Evolutionary conservation across 2,797 vertebrate genomes (phyloP), one percentile per base, ranked within the genome.

Genomic region (Lepus townsendii): DNA sequence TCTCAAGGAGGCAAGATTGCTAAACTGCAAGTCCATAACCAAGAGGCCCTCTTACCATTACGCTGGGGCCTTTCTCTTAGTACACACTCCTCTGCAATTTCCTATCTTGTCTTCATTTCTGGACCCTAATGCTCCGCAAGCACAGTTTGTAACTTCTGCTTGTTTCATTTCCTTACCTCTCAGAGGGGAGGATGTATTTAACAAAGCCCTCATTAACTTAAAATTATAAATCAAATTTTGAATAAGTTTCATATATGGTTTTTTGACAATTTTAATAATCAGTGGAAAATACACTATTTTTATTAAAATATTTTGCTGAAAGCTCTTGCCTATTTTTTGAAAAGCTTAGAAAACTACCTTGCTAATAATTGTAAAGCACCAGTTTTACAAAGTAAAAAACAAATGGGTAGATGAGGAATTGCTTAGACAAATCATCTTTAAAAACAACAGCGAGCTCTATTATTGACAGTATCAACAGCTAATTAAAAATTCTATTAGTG

Each of bases 401-500:
- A 83, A 68, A 85, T 8, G 38, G 32, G 35, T 75, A 89, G 50
- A 84, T 88, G 77, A 92, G 27, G 35, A 94, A 72, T 93, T 91
- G 52, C 89, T 96, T 94, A 94, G 52, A 83, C 78, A 95, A 92
- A 82, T 94, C 95, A 75, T 88, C 83, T 95, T 94, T 72, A 82
- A 47, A 86, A 97, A 83, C 86, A 94, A 94, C 78, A 92, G 62
- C 75, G 71, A 84, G 92, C 84, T 96, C 79, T 69, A 71, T 90
- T 93, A 95, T 96, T 96, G 96, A 97, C 83, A 94, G 76, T 92
- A 96, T 89, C 93, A 96, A 95, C 86, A 97, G 63, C 88, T 96
- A 97, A 96, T 97, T 97, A 97, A 96, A 96, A 97, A 90, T 96
- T 96, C 95, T 97, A 95, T 96, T 96, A 95, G 86, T 82, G 92